Base-by-base conservation (phyloP, 2,888 invertebrate genomes). In the Pristionchus fissidentatus region DNA sequence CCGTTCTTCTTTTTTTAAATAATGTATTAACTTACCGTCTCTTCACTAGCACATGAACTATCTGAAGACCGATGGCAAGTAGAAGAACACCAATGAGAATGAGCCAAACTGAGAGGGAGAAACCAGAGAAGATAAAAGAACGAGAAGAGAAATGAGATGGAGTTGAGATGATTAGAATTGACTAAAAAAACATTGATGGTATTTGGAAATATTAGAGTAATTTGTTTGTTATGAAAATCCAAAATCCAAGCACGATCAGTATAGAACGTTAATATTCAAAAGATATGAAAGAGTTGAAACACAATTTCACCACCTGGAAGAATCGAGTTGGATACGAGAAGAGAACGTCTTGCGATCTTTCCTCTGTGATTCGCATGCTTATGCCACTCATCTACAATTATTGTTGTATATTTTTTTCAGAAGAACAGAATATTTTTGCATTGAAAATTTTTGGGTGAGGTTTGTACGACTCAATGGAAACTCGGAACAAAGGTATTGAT, bases 281-380 rank as follows among this genome's bases (percentile, higher is more conserved):
- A 62, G n/a, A n/a, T n/a, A n/a, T n/a, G n/a, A n/a, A n/a, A n/a
- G n/a, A 15, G 49, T 60, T 60, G 8, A n/a, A 52, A 60, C 4
- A 35, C 57, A n/a, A 52, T 29, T 35, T 13, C 46, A 22, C 0
- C 5, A 82, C 82, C 82, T 82, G 70, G n/a, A 82, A 82, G 82
- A 82, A 82, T 22, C 82, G 8, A 22, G 82, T 82, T 19, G 82
- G 82, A 41, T 82, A 82, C 3, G 70, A 32, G 82, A 82, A 82
- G 10, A 82, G 70, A 1, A 82, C 82, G n/a, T 82, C 82, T 15
- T 22, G 32, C 19, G 55, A 0, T n/a, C 82, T 29, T 38, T 82
- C 70, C n/a, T 49, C 26, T 3, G 82, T 82, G n/a, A 82, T 70
- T n/a, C 82, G 46, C 82, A 82, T 82, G 26, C 49, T 82, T 3